Conservation (phyloP, 2,888 invertebrate species). For the Rhamphomyia laevipes region DNA sequence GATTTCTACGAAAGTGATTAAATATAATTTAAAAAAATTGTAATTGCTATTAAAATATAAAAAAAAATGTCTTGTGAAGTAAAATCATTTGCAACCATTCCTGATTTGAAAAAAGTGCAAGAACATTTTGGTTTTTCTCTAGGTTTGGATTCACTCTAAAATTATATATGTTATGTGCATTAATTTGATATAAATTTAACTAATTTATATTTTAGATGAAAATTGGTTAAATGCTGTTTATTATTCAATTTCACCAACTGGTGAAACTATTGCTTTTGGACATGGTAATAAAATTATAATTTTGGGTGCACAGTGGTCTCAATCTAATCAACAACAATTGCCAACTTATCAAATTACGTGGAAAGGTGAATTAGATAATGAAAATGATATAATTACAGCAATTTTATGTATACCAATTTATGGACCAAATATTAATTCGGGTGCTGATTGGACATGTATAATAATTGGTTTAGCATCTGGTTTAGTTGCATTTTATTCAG, state of each 20-base stretch:
- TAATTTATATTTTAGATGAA: slow-evolving; percentile 30
- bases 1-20: too few relatives aligned
- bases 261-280: slow-evolving; percentile 57
- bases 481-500: slow-evolving; percentile 76
- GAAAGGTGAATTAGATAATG: slow-evolving; percentile 43
- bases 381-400: slow-evolving; percentile 40
- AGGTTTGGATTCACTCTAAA: slow-evolving; percentile 19
- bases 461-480: slow-evolving; percentile 79
- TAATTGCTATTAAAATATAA: not conserved
- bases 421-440: slow-evolving; percentile 39
- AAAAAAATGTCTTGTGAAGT: slow-evolving; percentile 46
- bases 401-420: slow-evolving; percentile 41
- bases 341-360: slow-evolving; percentile 44
- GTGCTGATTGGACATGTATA: slow-evolving; percentile 87
- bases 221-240: slow-evolving; percentile 58
- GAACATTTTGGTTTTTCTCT: slow-evolving; percentile 46
- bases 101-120: slow-evolving; percentile 46
- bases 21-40: too few relatives aligned
- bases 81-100: slow-evolving; percentile 49
- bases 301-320: slow-evolving; percentile 51
- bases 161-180: not conserved
- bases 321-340: slow-evolving; percentile 22
- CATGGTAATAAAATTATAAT: slow-evolving; percentile 53
- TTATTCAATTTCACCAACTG: slow-evolving; percentile 58
- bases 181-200: too few relatives aligned